Conservation (phyloP, 2,113 vertebrate species). For the Fulica atra region DNA sequence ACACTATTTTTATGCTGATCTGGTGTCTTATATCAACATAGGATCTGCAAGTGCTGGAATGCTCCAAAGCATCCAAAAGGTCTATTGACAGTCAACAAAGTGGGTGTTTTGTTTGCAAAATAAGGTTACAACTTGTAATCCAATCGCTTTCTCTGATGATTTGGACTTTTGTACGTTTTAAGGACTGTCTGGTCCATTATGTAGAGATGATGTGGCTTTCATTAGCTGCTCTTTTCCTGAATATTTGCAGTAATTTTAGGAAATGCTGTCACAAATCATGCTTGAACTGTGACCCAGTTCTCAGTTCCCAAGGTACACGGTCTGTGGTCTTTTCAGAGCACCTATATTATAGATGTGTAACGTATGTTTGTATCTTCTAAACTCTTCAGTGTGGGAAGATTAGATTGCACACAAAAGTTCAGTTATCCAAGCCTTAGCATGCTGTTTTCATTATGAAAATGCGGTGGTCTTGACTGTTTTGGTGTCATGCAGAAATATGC, state of each 20-base stretch:
- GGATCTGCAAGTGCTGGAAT: neutral
- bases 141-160: neutral
- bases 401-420: neutral
- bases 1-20: neutral
- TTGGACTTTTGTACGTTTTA: neutral
- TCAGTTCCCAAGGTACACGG: neutral
- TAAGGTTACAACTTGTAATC: neutral
- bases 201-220: neutral
- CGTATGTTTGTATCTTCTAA: neutral
- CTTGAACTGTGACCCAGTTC: neutral
- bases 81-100: neutral
- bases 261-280: neutral
- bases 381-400: neutral
- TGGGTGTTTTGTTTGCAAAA: neutral
- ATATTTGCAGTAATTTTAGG: neutral
- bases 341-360: neutral
- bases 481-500: neutral
- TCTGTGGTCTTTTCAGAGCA: neutral
- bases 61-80: accelerated
- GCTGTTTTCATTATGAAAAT: neutral
- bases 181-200: neutral
- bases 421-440: neutral
- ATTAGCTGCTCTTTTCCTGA: neutral
- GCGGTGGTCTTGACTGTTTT: neutral
- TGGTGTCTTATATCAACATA: neutral